A percentile compares a stretch with the other conserved stretches of the same genome.
phyloP scores from a whole-genome alignment of 2,888 invertebrate genomes.

The Drosophila conformis region DNA sequence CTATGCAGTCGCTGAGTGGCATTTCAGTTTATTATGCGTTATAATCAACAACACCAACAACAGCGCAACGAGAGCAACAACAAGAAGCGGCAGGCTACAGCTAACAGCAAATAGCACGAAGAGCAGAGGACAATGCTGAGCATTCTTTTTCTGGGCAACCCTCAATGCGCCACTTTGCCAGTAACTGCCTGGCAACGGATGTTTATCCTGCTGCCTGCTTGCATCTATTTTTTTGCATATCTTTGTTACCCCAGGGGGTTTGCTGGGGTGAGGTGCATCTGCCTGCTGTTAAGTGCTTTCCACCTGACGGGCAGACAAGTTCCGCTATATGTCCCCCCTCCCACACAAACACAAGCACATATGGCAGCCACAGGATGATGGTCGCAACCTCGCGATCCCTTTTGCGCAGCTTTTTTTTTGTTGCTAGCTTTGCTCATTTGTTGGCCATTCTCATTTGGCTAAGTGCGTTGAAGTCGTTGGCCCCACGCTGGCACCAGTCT shows the following conservation, averaged over 20 bases:
- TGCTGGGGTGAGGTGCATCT: not conserved
- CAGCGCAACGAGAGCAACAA: slow-evolving; percentile 22
- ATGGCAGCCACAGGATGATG: slow-evolving; percentile 54
- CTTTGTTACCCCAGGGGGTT: slow-evolving; percentile 25
- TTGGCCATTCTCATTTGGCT: slow-evolving; percentile 78
- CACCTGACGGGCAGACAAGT: slow-evolving; percentile 67
- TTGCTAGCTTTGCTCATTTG: slow-evolving; percentile 72
- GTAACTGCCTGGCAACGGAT: slow-evolving; percentile 43
- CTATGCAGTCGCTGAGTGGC: slow-evolving; percentile 61
- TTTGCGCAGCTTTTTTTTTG: slow-evolving; percentile 6
- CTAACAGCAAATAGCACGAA: not conserved
- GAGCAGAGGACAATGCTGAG: slow-evolving; percentile 28
- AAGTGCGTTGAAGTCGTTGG: slow-evolving; percentile 80
- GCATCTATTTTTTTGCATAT: slow-evolving; percentile 37
- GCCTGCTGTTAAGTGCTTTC: slow-evolving; percentile 67
- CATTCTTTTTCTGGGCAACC: slow-evolving; percentile 43
- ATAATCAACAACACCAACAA: slow-evolving; percentile 59
- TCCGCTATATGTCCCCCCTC: slow-evolving; percentile 13
- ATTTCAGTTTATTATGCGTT: slow-evolving; percentile 74
- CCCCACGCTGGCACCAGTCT: slow-evolving; percentile 40
- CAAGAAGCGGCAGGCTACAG: not conserved
- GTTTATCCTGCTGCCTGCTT: slow-evolving; percentile 47
- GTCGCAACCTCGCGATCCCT: slow-evolving; percentile 21
- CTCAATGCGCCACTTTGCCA: slow-evolving; percentile 51
- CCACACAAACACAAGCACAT: slow-evolving; percentile 20